Conservation (phyloP, 37 sponge, comb jelly and placozoan genomes). For the Corticium candelabrum region DNA sequence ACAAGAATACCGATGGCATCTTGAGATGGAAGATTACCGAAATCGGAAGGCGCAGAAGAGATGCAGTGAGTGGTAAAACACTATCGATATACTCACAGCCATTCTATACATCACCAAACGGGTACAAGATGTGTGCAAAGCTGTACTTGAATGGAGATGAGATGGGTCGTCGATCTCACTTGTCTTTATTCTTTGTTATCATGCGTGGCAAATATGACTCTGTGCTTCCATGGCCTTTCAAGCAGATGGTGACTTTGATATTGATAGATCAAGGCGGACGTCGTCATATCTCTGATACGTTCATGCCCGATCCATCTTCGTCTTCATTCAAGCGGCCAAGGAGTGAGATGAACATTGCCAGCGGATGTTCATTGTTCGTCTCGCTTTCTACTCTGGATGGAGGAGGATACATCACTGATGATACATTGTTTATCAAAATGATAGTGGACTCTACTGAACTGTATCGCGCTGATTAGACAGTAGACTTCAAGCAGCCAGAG, state of each 20-base stretch:
- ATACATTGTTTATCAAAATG: too few relatives aligned
- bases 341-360: too few relatives aligned
- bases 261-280: conserved; percentile 54
- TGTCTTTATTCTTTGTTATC: conserved; percentile 63
- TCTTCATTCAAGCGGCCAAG: too few relatives aligned
- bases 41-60: conserved; percentile 24
- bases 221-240: conserved; percentile 48
- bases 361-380: too few relatives aligned
- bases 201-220: conserved; percentile 42
- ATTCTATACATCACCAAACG: too few relatives aligned
- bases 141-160: conserved; percentile 58
- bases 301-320: too few relatives aligned
- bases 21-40: conserved; percentile 58
- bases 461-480: too few relatives aligned
- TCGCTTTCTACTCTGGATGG: too few relatives aligned
- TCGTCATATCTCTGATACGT: too few relatives aligned
- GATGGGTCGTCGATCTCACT: conserved; percentile 39
- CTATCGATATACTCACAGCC: conserved; percentile 37
- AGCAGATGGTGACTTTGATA: conserved; percentile 51
- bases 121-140: conserved; percentile 64
- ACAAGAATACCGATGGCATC: conserved; percentile 45
- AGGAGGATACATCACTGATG: too few relatives aligned
- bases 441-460: too few relatives aligned
- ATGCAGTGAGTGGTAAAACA: conserved; percentile 50
- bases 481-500: too few relatives aligned